Evolutionary conservation across 2,888 invertebrate species (phyloP), one percentile per base, ranked within the genome.

Genomic region (Campoletis raptor): DNA sequence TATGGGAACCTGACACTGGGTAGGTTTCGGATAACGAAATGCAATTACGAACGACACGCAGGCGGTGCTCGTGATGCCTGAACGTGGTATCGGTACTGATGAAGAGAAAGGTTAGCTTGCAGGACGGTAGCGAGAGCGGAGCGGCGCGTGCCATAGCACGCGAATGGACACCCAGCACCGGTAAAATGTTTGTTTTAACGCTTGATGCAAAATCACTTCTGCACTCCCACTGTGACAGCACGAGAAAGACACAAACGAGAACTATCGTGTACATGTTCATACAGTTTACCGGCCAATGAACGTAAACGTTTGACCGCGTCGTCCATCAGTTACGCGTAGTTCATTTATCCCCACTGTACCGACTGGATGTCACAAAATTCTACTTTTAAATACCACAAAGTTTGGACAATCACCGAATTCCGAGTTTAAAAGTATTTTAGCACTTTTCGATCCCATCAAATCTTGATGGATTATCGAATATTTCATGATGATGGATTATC

Each of bases 161-260:
- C 78, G 69, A 81, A 77, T 64, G 67, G 83, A 77, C 73, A 84
- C 81, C 72, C 81, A 77, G 85, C 76, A 77, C 82, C 83, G 77
- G 83, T 88, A 83, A 89, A 90, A 89, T 86, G 89, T 89, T 91
- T 91, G 91, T 90, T 90, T 89, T 88, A 89, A 90, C 89, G 84
- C 80, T 87, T 77, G 83, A 57, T 69, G 73, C 87, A 77, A 70
- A 81, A 88, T 70, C 78, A 78, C 79, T 57, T 80, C 48, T 77
- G 80, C 81, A 66, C 61, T 64, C 84, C 80, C 45, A 72, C 64
- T 64, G 6, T 64, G 3, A 48, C 54, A 18, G 61, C 74, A 64
- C 52, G 69, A 88, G 69, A 81, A 67, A 85, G 82, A 73, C 48
- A 83, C 64, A 73, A 42, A 36, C 48, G 24, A 54, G 24, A 54